Evolutionary conservation across 2,113 vertebrate species (phyloP).

Genomic region (Spizaetus ornatus): DNA sequence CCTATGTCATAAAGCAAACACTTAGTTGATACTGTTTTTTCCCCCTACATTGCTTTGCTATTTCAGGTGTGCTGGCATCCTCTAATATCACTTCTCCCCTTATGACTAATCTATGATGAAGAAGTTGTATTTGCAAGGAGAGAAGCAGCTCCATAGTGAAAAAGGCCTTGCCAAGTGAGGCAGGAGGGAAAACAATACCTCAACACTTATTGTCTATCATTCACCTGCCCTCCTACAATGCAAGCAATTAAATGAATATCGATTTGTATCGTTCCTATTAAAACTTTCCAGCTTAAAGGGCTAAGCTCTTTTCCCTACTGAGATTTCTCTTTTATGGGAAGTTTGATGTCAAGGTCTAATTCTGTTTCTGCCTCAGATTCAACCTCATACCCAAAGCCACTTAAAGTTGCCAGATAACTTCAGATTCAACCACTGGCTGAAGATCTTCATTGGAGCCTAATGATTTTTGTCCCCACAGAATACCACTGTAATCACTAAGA

Average conservation of each 20-base stretch:
- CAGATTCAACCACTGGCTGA: background rate
- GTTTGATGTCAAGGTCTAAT: background rate
- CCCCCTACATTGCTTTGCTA: background rate
- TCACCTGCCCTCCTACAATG: background rate
- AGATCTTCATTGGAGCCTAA: background rate
- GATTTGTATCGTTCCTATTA: background rate
- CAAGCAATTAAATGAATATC: background rate
- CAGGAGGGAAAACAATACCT: slow-evolving; percentile 16
- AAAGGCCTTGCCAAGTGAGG: background rate
- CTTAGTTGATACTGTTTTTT: background rate
- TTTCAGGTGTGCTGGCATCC: slow-evolving; percentile 44
- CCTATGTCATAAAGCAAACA: background rate
- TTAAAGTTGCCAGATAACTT: background rate
- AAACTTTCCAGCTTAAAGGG: background rate
- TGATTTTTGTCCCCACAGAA: background rate
- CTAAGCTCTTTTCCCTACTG: background rate
- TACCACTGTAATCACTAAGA: background rate
- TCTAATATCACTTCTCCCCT: background rate
- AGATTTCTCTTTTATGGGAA: background rate
- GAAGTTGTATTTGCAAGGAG: background rate
- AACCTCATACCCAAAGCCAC: background rate
- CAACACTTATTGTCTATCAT: slow-evolving; percentile 7
- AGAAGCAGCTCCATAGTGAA: background rate
- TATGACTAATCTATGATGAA: slow-evolving; percentile 42
- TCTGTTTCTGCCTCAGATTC: background rate